Conservation (phyloP, 2,797 vertebrate species). For the Poeciliopsis infans region DNA sequence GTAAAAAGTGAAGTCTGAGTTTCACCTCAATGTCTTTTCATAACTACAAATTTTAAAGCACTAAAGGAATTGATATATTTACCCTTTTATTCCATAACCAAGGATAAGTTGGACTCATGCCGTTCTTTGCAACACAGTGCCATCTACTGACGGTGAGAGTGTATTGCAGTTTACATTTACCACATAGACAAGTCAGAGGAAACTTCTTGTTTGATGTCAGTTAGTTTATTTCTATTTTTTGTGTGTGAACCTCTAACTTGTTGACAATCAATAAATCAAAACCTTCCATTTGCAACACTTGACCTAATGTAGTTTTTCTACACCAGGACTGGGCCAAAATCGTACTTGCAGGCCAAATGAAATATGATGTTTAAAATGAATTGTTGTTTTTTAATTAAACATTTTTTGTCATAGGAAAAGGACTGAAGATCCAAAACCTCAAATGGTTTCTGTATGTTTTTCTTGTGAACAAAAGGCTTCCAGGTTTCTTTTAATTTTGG, state of each 20-base stretch:
- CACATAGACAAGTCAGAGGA: too few species aligned
- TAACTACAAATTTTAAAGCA: background rate
- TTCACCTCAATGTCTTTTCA: background rate
- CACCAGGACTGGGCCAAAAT: too few species aligned
- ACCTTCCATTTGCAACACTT: background rate
- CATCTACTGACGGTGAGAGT: slow-evolving; percentile 32
- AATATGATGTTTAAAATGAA: too few species aligned
- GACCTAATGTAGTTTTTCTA: too few species aligned
- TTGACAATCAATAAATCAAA: background rate
- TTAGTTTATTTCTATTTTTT: background rate
- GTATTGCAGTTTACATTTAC: background rate
- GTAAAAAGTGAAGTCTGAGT: background rate
- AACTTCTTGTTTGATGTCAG: too few species aligned
- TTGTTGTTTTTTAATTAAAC: too few species aligned
- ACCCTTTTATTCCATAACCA: background rate
- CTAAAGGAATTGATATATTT: background rate
- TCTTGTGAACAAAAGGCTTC: too few species aligned
- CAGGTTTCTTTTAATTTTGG: too few species aligned
- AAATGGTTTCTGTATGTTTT: too few species aligned
- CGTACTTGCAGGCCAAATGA: too few species aligned
- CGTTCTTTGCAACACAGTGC: slow-evolving; percentile 29
- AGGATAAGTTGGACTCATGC: background rate
- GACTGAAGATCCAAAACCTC: too few species aligned
- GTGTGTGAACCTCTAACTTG: background rate
- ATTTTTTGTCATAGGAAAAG: too few species aligned